phyloP scores from a whole-genome alignment of 2,113 vertebrate species.

The Lathamus discolor region DNA sequence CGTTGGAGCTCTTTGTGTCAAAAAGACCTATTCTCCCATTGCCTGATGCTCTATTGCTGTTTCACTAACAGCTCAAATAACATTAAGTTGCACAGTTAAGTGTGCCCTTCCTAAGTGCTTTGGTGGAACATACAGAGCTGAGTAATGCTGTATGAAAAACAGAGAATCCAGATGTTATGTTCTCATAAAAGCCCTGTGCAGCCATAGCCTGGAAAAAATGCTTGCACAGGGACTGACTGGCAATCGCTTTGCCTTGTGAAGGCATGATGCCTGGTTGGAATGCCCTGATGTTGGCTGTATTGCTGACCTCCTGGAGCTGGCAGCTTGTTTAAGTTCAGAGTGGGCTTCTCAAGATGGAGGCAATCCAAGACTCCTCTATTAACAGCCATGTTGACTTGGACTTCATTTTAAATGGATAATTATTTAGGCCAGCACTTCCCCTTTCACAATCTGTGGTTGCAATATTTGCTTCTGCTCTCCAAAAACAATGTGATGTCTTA shows the following conservation, averaged over 20 bases:
- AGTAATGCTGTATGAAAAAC: background rate
- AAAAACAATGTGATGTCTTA: background rate
- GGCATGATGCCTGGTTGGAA: background rate
- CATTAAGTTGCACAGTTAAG: background rate
- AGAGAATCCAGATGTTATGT: background rate
- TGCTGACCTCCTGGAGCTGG: background rate
- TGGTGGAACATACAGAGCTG: background rate
- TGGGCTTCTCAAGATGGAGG: background rate
- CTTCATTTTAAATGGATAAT: background rate
- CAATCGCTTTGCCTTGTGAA: background rate
- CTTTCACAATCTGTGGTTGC: background rate
- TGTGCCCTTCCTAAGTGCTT: background rate
- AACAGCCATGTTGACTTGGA: background rate
- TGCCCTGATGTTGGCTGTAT: background rate
- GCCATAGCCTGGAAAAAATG: background rate
- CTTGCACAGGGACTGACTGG: background rate
- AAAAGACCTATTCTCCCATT: background rate
- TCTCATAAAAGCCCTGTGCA: background rate
- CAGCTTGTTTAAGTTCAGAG: slow-evolving; percentile 3
- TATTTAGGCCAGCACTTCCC: background rate
- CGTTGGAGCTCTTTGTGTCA: background rate
- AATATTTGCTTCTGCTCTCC: background rate
- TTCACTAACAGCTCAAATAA: background rate
- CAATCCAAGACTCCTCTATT: background rate
- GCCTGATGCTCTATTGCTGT: background rate